Evolutionary conservation across 2,888 invertebrate genomes (phyloP), one percentile per base, ranked within the genome.

Genomic region (Leucophenga maculata): DNA sequence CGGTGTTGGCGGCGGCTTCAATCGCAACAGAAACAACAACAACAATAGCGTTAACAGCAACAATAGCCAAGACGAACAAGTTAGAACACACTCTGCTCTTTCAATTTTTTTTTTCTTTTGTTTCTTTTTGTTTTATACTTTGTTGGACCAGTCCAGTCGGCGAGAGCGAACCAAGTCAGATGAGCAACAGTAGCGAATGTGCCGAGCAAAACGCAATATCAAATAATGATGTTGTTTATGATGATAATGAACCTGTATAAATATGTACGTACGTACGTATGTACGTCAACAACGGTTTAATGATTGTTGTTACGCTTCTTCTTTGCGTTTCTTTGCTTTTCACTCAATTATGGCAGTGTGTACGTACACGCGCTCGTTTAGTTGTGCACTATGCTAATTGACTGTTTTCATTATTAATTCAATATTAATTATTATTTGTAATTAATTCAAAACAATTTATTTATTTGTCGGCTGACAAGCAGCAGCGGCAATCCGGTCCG

Each of bases 131-230:
- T 65, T 50, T 64, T 11, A 70, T 44, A 59, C 52, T 60, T 60
- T 62, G 55, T 65, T 57, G 60, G 26, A 60, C 39, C 60, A 18
- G 26, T 39, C 75, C 78, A 79, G 76, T 76, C 74, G 77, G 73
- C 54, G 48, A 46, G 62, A 20, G 13, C 18, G n/a, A 57, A 57
- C 22, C 22, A 57, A 13, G 26, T 26, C 11, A 6, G 52, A 39
- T 39, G 16, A 59, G 59, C 60, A 39, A 39, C 60, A 50, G 67
- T 69, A 68, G 69, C 74, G 77, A 75, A 76, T 69, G 62, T 55
- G 57, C n/a, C 62, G 77, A 81, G 75, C 80, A 78, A 79, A 79
- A 78, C 67, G 64, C 72, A 78, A 69, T 67, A 55, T 71, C 64
- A 72, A 78, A 73, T 77, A 79, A 79, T 81, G 72, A 39, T 39